Evolutionary conservation across 2,888 invertebrate genomes (phyloP), one percentile per base, ranked within the genome.

Genomic region (Hoplodrina ambigua): DNA sequence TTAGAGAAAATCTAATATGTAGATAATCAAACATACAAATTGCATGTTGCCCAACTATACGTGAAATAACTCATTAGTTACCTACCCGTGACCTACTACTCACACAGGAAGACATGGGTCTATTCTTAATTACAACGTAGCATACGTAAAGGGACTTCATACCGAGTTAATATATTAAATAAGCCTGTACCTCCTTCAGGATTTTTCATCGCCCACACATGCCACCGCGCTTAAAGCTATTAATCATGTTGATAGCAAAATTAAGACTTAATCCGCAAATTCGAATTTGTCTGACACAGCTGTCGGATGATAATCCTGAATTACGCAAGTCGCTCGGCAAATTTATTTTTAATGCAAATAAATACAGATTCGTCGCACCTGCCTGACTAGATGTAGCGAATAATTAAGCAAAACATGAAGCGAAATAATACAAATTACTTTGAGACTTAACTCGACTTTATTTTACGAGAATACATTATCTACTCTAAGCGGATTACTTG

Each of bases 321-420:
- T 92, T 92, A 92, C 90, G 91, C 89, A 90, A 92, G 92, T 93
- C 92, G 89, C 91, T 87, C 85, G 87, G 89, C 87, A 89, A 94
- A 94, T 94, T 91, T 94, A 94, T 93, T 94, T 94, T 94, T 94
- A 93, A 94, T 94, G 93, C 94, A 94, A 94, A 94, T 94, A 94
- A 94, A 94, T 94, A 94, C 94, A 94, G 93, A 91, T 92, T 93
- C 91, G 91, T 93, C 93, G 92, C 94, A 94, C 94, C 94, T 94
- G 94, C 90, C 91, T 87, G 92, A 91, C 93, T 92, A 90, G 91
- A 88, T 93, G 92, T 92, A 90, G 89, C 91, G 92, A 90, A 93
- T 94, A 94, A 94, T 94, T 94, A 93, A 93, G 93, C 91, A 87
- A 90, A 93, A 92, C 92, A 92, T 92, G 91, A 89, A 93, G 92